Base-by-base conservation (phyloP, 2,888 invertebrate genomes). In the Linnaemya vulpina region DNA sequence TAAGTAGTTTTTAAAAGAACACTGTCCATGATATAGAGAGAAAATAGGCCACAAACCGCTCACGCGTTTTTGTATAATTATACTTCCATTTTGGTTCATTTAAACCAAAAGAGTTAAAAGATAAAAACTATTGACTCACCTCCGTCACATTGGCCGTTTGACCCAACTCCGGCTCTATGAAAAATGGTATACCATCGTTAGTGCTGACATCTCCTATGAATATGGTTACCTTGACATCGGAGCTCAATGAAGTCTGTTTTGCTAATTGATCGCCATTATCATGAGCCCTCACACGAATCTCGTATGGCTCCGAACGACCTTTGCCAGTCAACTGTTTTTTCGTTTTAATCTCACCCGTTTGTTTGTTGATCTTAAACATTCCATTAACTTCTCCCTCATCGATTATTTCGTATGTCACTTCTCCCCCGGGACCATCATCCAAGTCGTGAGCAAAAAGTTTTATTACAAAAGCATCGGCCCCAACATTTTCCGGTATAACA, bases 131-230 rank as follows among this genome's bases (percentile, higher is more conserved):
- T 53, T 22, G 17, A 49, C 84, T 89, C 84, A 95, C 95, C 94
- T 96, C 96, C 20, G 95, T 94, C 7, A 96, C 93, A 88, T 93
- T 94, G 0, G 96, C 94, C n/a, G 94, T 92, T 90, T 96, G 96
- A 53, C 95, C 95, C 4, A 94, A 91, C 9, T 94, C 94, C 0
- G 96, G 96, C 74, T 95, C 93, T 17, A 96, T 94, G 88, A 96
- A 96, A 30, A 94, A 93, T 0, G 96, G 96, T 1, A 96, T 95
- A 0, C 96, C 96, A 90, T 96, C 96, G 88, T 96, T 96, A 80
- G 95, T 95, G 68, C 96, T 96, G 0, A 96, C 96, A 88, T 97
- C 96, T 0, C 96, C 96, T 51, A 97, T 95, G 87, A 95, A 95
- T 3, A 97, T 90, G 0, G 94, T 93, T 0, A 96, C 91, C 7